These are phyloP conservation scores for Theocolax elegans DNA, from an alignment of 1,140 invertebrate species.

Conservation along the genomic window DNA sequence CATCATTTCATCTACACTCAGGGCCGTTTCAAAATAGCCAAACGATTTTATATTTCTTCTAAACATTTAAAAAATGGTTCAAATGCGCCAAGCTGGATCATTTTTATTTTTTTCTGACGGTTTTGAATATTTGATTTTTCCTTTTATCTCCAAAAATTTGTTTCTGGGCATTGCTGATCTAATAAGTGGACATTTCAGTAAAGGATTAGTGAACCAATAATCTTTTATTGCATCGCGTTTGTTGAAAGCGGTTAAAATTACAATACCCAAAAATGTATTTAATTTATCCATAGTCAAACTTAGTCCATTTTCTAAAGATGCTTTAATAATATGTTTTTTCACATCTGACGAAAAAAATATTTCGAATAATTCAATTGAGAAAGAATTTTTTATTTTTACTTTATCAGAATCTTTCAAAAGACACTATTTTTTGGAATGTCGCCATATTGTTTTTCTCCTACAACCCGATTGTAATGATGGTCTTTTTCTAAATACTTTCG, in stretches of 20 bases:
- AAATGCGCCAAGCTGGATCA: conserved; percentile 27
- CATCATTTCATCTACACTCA: conserved; percentile 15
- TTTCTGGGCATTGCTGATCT: conserved; percentile 14
- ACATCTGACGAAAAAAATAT: conserved; percentile 22
- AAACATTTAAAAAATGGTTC: conserved; percentile 32
- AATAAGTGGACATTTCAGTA: conserved; percentile 5
- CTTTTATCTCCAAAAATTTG: conserved; percentile 32
- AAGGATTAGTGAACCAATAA: conserved; percentile 18
- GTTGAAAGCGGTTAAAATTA: conserved; percentile 21
- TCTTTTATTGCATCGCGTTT: conserved; percentile 3
- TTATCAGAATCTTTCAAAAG: conserved; percentile 43
- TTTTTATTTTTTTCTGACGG: conserved; percentile 8
- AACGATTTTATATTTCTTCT: conserved; percentile 17
- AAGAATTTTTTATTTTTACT: too few species aligned
- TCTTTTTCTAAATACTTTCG: conserved; percentile 41
- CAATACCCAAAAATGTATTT: conserved; percentile 23
- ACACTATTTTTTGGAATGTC: conserved; percentile 41
- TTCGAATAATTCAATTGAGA: too few species aligned
- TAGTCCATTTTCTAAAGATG: conserved; percentile 19
- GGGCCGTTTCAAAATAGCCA: conserved; percentile 24
- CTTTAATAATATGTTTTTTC: conserved; percentile 31
- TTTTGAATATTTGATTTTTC: conserved; percentile 16
- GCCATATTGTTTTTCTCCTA: conserved; percentile 33
- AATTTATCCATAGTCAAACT: conserved; percentile 3
- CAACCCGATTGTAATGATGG: conserved; percentile 36